phyloP scores from a whole-genome alignment of 2,888 invertebrate species.

The Heliothis peltigera region DNA sequence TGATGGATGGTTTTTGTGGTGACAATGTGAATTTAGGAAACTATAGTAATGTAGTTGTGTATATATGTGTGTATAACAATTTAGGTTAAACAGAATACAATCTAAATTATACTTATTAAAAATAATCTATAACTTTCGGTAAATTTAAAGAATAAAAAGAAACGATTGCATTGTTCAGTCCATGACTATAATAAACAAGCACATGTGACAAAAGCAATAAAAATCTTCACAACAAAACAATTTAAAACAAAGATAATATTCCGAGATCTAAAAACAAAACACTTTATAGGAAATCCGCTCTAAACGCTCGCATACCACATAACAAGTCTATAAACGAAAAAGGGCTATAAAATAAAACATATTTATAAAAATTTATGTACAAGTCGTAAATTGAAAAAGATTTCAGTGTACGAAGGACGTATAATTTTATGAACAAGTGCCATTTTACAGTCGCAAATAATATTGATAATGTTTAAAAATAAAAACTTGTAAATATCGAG shows the following conservation, averaged over 20 bases:
- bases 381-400: conserved; percentile 61
- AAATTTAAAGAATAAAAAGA: too few relatives aligned
- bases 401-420: conserved; percentile 45
- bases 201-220: conserved; percentile 1
- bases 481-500: not conserved
- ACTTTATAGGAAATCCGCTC: conserved; percentile 12
- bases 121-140: too few relatives aligned
- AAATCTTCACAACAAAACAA: not conserved
- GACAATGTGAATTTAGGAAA: too few relatives aligned
- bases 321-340: conserved; percentile 50
- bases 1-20: not conserved
- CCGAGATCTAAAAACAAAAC: not conserved
- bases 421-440: conserved; percentile 44
- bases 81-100: too few relatives aligned
- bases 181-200: not conserved
- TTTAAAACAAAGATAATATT: not conserved
- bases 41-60: too few relatives aligned
- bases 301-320: conserved; percentile 34
- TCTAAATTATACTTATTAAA: too few relatives aligned
- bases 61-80: too few relatives aligned
- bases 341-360: conserved; percentile 52
- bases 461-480: conserved; percentile 29
- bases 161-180: too few relatives aligned
- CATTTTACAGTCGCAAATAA: conserved; percentile 44
- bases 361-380: conserved; percentile 55